Evolutionary conservation across 2,113 vertebrate genomes (phyloP), one percentile per base, ranked within the genome.

Genomic region (Benitochromis conjunctus): DNA sequence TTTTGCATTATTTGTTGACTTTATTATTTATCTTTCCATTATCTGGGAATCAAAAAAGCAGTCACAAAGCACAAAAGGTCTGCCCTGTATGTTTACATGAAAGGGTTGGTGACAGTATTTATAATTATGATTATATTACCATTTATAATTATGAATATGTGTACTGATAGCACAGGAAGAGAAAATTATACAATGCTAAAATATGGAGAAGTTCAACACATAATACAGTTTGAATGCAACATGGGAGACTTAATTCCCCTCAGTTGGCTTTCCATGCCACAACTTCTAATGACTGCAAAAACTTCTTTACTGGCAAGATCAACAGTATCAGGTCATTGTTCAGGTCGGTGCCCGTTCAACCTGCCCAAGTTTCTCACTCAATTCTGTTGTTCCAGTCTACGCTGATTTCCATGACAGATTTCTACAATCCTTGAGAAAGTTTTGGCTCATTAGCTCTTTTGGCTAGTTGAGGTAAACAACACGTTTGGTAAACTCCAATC

Each of bases 361-460:
- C 60, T n/a, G n/a, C n/a, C n/a, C 60, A n/a, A 7, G 58, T 62
- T 31, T 36, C 58, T 62, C 60, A n/a, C 36, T 12, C 31, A 64
- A 18, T 64, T 36, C 31, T 64, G 18, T n/a, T 64, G 18, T 12
- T 31, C n/a, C 9, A 62, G 58, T 64, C 31, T 19, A 34, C 19
- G 58, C 58, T 64, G 31, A 36, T 62, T 62, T 62, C 6, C 31
- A 0, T 36, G 16, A 62, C 0, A 0, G 2, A 7, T 36, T 64
- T n/a, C n/a, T n/a, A n/a, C n/a, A n/a, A n/a, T n/a, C n/a, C n/a
- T n/a, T n/a, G n/a, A n/a, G n/a, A n/a, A n/a, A n/a, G n/a, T n/a
- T n/a, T 64, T 36, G 60, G 31, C 60, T 36, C 60, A 64, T 64
- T n/a, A 64, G 18, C 18, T 64, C 3, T 31, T 64, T 64, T 18